Evolutionary conservation across 2,797 vertebrate genomes (phyloP), one percentile per base, ranked within the genome.

Genomic region (Chlorospingus semifuscus): DNA sequence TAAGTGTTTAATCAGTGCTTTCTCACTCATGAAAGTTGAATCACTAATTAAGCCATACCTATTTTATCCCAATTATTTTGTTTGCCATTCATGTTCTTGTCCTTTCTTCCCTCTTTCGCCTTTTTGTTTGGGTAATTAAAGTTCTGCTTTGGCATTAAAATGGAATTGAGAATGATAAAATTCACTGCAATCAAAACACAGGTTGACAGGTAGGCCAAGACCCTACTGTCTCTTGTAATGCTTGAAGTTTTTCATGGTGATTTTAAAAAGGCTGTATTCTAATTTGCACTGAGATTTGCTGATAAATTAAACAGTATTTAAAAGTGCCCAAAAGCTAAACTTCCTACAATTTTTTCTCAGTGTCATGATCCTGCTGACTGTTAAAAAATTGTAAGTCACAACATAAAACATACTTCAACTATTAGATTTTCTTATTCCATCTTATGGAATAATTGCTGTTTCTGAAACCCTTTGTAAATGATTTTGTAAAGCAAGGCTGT

Each of bases 71-170:
- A 71, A 21, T 63, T 82, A 69, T 60, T 91, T 93, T 69, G 60
- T 55, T 87, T 47, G 7, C 24, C 19, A 30, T 10, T 87, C n/a
- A 46, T 0, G 0, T 60, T 89, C 70, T 64, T 90, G 17, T 75
- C 19, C 22, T 77, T 92, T 91, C 27, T 60, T 94, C 8, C 39
- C 6, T 49, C 34, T 76, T 77, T 60, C 30, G 42, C 20, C 32
- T 75, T 90, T 78, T 47, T 89, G 6, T 94, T 53, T 66, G 41
- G 3, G 22, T 72, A 87, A 70, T 61, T 85, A n/a, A 57, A 77
- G 6, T 59, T 64, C 30, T 68, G 9, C 37, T 85, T 77, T 64
- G 79, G 17, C 49, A 77, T 93, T 87, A 79, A 72, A 32, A 53
- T 64, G 32, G 86, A 83, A 81, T 19, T 20, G 46, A 74, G 19